Conservation (phyloP, 2,888 invertebrate genomes). For the Orchesella flavescens region DNA sequence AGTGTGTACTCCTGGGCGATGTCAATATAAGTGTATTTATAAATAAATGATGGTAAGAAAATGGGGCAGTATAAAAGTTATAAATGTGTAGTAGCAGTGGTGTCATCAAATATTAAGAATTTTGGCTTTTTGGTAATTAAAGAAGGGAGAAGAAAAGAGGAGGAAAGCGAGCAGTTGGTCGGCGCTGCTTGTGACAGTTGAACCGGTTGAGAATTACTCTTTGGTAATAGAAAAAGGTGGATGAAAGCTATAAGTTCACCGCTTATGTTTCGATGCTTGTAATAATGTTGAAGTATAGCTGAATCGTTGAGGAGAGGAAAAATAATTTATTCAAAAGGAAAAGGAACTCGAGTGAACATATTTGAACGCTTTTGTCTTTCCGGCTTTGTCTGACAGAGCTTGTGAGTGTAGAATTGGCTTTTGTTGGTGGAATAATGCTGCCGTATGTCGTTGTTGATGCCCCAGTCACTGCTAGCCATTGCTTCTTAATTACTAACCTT, state of each 20-base stretch:
- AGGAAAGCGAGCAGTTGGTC: constrained; percentile 53
- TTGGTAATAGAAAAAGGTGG: too few species aligned
- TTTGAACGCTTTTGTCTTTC: constrained; percentile 14
- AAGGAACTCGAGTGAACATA: too few species aligned
- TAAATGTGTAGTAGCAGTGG: not conserved
- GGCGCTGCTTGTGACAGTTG: constrained; percentile 61
- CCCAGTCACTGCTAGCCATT: constrained; percentile 1
- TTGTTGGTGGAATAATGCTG: too few species aligned
- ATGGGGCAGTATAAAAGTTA: too few species aligned
- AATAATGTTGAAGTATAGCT: not conserved
- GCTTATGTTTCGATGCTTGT: too few species aligned
- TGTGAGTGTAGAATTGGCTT: too few species aligned
- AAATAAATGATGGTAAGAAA: not conserved
- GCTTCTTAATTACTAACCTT: constrained; percentile 60
- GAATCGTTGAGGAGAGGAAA: not conserved
- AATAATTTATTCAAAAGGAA: constrained; percentile 59
- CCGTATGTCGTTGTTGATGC: not conserved
- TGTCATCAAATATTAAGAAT: constrained; percentile 56
- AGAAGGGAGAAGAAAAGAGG: constrained; percentile 14
- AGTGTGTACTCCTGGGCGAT: too few species aligned
- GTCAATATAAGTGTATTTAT: not conserved
- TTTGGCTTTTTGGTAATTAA: constrained; percentile 37
- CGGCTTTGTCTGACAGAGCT: constrained; percentile 9
- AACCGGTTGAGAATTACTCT: constrained; percentile 46
- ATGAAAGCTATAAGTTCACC: too few species aligned